These are phyloP conservation scores for Deladenus siricidicola DNA, from an alignment of 2,888 invertebrate genomes.

Conservation along the genomic window DNA sequence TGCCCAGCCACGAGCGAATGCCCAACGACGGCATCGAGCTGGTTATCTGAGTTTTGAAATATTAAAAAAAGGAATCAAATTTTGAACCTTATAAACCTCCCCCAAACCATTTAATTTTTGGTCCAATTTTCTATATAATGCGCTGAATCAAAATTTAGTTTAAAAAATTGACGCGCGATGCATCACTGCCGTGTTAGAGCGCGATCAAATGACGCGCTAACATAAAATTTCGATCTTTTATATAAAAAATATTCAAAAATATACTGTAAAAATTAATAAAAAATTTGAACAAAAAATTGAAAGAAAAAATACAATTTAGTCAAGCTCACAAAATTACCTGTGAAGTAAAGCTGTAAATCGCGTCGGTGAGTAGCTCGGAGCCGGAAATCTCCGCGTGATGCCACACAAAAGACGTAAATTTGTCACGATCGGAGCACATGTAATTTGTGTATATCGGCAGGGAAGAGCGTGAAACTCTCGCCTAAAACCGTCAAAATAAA, in stretches of 20 bases:
- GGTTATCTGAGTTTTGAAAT: no score
- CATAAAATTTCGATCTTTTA: no score
- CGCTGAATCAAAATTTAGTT: no score
- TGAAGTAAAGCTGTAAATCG: constrained; percentile 14
- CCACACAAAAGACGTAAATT: constrained; percentile 40
- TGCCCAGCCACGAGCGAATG: constrained; percentile 44
- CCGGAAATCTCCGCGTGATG: constrained; percentile 27
- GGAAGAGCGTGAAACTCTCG: constrained; percentile 26
- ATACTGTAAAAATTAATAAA: no score
- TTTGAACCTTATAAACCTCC: no score
- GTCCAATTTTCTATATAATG: no score
- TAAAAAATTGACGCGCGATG: no score
- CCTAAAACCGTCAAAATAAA: constrained; percentile 12
- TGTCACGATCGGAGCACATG: constrained; percentile 21
- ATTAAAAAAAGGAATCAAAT: no score
- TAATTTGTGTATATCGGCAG: constrained; percentile 38
- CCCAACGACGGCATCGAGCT: constrained; percentile 39
- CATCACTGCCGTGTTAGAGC: no score
- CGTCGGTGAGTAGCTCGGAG: constrained; percentile 9
- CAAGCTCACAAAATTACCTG: constrained; percentile 19
- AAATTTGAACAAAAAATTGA: constrained; percentile 2
- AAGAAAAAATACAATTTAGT: not conserved
- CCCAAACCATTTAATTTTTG: no score
- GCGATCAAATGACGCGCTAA: no score
- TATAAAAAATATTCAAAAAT: no score